Evolutionary conservation across 1,140 invertebrate genomes (phyloP).

Genomic region (Rhopalosiphum maidis): DNA sequence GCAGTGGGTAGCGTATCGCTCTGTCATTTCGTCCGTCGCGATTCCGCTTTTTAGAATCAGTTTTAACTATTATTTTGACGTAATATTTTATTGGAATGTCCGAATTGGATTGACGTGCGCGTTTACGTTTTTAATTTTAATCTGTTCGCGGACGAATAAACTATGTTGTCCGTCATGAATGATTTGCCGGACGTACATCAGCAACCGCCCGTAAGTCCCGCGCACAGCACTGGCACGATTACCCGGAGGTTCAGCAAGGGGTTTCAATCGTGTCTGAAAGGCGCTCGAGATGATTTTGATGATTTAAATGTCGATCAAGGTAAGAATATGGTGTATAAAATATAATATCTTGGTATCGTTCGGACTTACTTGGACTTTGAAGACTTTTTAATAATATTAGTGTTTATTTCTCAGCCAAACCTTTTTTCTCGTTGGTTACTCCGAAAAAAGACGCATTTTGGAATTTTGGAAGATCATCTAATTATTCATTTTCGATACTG

Average conservation of each 20-base stretch:
- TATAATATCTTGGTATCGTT: too few relatives aligned
- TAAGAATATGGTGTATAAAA: constrained; percentile 13
- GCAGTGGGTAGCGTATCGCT: not conserved
- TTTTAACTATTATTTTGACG: not conserved
- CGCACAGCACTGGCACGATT: constrained; percentile 53
- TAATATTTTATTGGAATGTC: not conserved
- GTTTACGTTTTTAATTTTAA: not conserved
- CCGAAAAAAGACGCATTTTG: not conserved
- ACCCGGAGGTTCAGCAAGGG: constrained; percentile 60
- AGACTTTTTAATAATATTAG: not conserved
- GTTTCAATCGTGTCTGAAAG: constrained; percentile 61
- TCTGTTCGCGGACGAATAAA: not conserved
- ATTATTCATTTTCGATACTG: not conserved
- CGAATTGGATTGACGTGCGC: not conserved
- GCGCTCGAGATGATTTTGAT: constrained; percentile 59
- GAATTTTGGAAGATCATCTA: not conserved
- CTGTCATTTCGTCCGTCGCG: not conserved
- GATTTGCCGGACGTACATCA: constrained; percentile 50
- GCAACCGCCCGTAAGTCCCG: constrained; percentile 42
- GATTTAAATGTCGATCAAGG: constrained; percentile 59
- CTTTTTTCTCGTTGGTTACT: not conserved
- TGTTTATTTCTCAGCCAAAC: not conserved
- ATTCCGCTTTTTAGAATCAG: not conserved
- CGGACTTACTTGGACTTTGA: not conserved
- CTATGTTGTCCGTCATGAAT: constrained; percentile 46